These are phyloP conservation scores for Epizoanthus illoricatus DNA, from an alignment of 92 coral and sea anemone genomes.

Conservation along the genomic window DNA sequence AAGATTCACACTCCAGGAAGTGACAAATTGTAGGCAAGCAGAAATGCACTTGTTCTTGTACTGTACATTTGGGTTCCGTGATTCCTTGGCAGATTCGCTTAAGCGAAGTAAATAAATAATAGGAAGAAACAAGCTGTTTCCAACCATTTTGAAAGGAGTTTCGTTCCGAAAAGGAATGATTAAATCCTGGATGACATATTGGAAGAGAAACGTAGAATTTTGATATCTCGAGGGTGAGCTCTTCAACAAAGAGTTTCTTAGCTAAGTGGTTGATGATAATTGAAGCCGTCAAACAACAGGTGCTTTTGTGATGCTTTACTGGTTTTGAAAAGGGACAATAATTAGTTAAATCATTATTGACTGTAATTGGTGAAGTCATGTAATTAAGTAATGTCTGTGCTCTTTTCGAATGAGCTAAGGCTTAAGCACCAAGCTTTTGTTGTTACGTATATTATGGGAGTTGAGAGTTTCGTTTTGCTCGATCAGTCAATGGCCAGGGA, in stretches of 20 bases:
- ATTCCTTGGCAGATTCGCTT: not conserved
- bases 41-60: not conserved
- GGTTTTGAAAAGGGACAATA: conserved; percentile 69
- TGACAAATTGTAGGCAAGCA: not conserved
- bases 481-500: conserved; percentile 9
- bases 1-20: not conserved
- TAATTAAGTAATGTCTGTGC: conserved; percentile 89
- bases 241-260: conserved; percentile 11
- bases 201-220: not conserved
- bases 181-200: not conserved
- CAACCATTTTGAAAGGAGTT: not conserved
- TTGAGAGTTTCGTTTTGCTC: conserved; percentile 11
- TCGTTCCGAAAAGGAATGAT: not conserved
- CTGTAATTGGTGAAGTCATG: conserved; percentile 79
- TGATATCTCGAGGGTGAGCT: not conserved
- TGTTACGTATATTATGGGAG: conserved; percentile 54
- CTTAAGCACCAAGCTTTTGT: conserved; percentile 62
- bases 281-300: conserved; percentile 50
- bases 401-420: conserved; percentile 80
- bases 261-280: conserved; percentile 42
- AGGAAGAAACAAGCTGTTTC: not conserved
- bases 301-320: conserved; percentile 57
- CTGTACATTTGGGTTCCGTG: not conserved
- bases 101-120: not conserved
- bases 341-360: conserved; percentile 67